Evolutionary conservation across 1,140 invertebrate genomes (phyloP).

Genomic region (Anagrus nilaparvatae): DNA sequence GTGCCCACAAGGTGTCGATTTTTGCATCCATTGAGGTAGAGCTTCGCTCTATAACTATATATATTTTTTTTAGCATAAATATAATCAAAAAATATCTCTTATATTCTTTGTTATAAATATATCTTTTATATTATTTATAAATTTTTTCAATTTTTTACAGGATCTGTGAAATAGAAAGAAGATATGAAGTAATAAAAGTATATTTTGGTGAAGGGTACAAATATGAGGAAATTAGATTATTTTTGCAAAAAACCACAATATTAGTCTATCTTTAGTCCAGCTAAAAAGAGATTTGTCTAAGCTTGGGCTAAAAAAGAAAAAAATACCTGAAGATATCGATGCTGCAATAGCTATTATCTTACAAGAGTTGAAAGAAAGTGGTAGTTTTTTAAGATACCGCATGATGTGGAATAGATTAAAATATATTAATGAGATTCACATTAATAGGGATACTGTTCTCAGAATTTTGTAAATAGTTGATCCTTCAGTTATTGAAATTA

Average conservation of each 20-base stretch:
- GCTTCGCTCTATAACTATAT: no score
- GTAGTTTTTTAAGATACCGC: conserved; percentile 7
- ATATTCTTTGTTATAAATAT: no score
- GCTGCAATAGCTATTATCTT: not conserved
- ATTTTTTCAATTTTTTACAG: no score
- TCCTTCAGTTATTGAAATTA: conserved; percentile 6
- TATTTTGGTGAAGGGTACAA: not conserved
- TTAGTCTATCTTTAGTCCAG: not conserved
- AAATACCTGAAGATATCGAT: not conserved
- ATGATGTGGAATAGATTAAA: conserved; percentile 7
- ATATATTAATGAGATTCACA: not conserved
- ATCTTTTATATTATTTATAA: no score
- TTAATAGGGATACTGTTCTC: not conserved
- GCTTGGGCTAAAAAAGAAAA: not conserved
- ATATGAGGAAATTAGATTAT: not conserved
- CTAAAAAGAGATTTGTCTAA: not conserved
- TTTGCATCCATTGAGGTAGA: no score
- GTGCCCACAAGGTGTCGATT: no score
- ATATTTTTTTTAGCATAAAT: no score
- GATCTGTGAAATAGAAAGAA: not conserved
- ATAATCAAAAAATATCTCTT: no score
- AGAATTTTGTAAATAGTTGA: not conserved
- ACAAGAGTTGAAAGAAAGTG: conserved; percentile 3
- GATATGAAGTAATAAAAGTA: not conserved
- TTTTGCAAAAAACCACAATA: not conserved